These are phyloP conservation scores for Ephydatia muelleri DNA, from an alignment of 37 sponge, comb jelly and placozoan species.

Conservation along the genomic window DNA sequence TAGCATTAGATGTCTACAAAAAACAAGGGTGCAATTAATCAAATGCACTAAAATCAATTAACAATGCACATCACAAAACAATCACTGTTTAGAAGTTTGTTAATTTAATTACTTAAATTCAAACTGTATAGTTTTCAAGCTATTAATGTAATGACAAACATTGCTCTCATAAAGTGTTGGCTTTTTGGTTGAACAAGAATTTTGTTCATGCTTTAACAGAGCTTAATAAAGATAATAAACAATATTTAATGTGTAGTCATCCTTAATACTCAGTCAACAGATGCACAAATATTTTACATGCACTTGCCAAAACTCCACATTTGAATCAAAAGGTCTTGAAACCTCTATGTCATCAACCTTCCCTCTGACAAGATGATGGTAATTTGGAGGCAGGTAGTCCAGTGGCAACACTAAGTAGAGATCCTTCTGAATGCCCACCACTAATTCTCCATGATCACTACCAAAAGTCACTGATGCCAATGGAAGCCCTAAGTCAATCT, in stretches of 20 bases:
- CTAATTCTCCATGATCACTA: constrained; percentile 16
- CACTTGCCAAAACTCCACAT: constrained; percentile 58
- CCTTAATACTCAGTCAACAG: no score
- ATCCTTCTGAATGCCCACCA: constrained; percentile 56
- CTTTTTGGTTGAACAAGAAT: no score
- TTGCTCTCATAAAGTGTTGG: neutral
- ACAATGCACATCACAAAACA: neutral
- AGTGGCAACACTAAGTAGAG: constrained; percentile 24
- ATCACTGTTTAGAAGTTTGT: neutral
- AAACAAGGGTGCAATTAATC: no score
- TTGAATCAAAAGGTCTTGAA: constrained; percentile 33
- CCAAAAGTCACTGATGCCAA: constrained; percentile 48
- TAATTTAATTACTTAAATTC: neutral
- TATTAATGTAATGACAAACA: neutral
- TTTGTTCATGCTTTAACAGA: no score
- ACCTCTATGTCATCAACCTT: neutral
- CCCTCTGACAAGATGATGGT: neutral
- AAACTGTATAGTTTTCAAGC: neutral
- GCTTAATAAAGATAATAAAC: no score
- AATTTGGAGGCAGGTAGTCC: constrained; percentile 22
- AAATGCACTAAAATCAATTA: no score
- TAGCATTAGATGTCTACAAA: no score
- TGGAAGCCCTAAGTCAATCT: constrained; percentile 44
- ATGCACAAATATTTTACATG: neutral
- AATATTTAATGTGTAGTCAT: no score